Evolutionary conservation across 1,140 invertebrate species (phyloP).

Genomic region (Paracyclopina nana): DNA sequence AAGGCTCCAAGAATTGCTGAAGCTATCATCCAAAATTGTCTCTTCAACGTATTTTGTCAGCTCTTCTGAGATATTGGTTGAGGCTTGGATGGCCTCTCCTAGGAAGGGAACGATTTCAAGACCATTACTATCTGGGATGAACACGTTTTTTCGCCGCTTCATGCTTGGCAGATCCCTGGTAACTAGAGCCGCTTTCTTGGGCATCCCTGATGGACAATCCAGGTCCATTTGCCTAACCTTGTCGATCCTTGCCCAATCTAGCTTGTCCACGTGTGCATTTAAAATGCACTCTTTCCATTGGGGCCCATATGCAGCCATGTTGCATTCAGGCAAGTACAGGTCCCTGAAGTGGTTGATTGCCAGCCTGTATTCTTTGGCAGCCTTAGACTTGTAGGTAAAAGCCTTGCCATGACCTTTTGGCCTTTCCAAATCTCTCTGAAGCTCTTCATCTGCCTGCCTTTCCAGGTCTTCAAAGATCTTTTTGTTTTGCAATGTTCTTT

Average conservation of each 20-base stretch:
- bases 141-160: slow-evolving; percentile 14
- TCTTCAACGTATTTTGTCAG: slow-evolving; percentile 5
- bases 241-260: slow-evolving; percentile 2
- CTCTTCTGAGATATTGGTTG: neutral
- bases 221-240: slow-evolving; percentile 1
- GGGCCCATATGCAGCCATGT: slow-evolving; percentile 13
- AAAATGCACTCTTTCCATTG: neutral
- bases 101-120: slow-evolving; percentile 13
- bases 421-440: slow-evolving; percentile 20
- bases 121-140: slow-evolving; percentile 5
- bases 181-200: slow-evolving; percentile 1
- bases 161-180: neutral
- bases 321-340: slow-evolving; percentile 9
- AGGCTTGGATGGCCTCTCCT: neutral
- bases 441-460: slow-evolving; percentile 22
- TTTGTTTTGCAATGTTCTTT: slow-evolving; percentile 36
- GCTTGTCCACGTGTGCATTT: neutral
- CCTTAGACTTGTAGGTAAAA: slow-evolving; percentile 18
- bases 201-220: neutral
- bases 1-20: slow-evolving; percentile 4
- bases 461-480: slow-evolving; percentile 53
- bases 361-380: slow-evolving; percentile 13
- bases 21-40: neutral
- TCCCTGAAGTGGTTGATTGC: slow-evolving; percentile 11
- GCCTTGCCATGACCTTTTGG: slow-evolving; percentile 20